Conservation (phyloP, 2,888 invertebrate genomes). For the Cartodere bifasciata region DNA sequence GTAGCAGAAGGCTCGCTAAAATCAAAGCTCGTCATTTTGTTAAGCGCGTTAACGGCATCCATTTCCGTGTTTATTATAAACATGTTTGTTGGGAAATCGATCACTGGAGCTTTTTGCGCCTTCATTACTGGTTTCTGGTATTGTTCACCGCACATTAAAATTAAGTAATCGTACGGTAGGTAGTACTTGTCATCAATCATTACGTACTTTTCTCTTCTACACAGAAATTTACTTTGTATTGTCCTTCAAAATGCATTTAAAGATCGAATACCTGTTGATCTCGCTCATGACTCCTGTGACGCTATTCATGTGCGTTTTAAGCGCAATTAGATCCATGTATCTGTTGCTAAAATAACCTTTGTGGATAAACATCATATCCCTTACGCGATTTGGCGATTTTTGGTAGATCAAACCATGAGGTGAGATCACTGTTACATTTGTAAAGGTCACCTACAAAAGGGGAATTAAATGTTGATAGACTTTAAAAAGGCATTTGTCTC, state of each 20-base stretch:
- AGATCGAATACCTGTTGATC: too few species aligned
- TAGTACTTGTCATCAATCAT: conserved; percentile 34
- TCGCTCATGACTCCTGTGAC: conserved; percentile 46
- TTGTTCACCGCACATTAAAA: conserved; percentile 44
- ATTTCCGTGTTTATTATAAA: conserved; percentile 45
- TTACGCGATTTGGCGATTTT: conserved; percentile 26
- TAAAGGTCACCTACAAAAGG: conserved; percentile 44
- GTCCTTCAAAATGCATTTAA: conserved; percentile 15
- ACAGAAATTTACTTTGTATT: too few species aligned
- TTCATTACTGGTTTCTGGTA: conserved; percentile 41
- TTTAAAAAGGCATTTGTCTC: too few species aligned
- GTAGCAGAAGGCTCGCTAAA: too few species aligned
- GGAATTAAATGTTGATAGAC: too few species aligned
- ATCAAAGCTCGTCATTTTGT: conserved; percentile 24
- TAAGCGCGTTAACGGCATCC: conserved; percentile 40
- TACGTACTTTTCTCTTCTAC: conserved; percentile 46
- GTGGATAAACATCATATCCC: conserved; percentile 40
- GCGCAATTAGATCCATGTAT: conserved; percentile 42
- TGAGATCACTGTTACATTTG: conserved; percentile 57
- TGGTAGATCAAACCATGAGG: conserved; percentile 43
- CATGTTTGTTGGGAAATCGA: conserved; percentile 43
- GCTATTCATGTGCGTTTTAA: conserved; percentile 52
- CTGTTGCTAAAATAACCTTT: conserved; percentile 41
- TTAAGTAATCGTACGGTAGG: conserved; percentile 42
- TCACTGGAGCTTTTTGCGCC: too few species aligned